Base-by-base conservation (phyloP, 30 jellyfish, hydroid and myxozoan genomes). In the Chrysaora quinquecirrha region DNA sequence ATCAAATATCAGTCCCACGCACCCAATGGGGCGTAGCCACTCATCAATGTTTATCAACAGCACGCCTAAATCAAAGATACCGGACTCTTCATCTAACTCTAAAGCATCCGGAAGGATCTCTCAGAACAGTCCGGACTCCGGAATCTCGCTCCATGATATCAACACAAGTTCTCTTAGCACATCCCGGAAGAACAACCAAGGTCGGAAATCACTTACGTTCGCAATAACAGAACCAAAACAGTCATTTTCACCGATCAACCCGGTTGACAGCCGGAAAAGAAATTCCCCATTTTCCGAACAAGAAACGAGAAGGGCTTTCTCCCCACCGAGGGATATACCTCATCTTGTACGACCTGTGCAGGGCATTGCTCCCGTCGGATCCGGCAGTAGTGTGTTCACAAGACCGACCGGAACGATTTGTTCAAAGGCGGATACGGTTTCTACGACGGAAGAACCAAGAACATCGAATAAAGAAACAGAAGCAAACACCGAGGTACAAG, bases 161-260 rank as follows among this genome's bases (percentile, higher is more conserved):
- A 80, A 80, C 29, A 54, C 86, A 2, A 56, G 80, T 61, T 31
- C 73, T 9, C 24, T 54, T 23, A 81, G 71, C 30, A 30, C 60
- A 27, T 47, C 73, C 1, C 85, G 29, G 11, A 56, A 61, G 86
- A 82, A 23, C 46, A 46, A 68, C 28, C 60, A 23, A 48, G 78
- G 23, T 12, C 52, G 48, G 32, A 47, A 49, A 28, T 0, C 30
- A 25, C 43, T 16, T 30, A 58, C 78, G 63, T 2, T 31, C 22
- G 87, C 78, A 16, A 18, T 21, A 24, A 78, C 69, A 24, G 91
- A 76, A 64, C 60, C 33, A 34, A 75, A 82, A 31, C 92, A 56
- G 30, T 77, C 95, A 7, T 91, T 91, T 73, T 91, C 98, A 2
- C 98, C 98, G 22, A 91, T 91, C 23, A 94, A 91, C 60, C 98